Evolutionary conservation across 1,140 invertebrate genomes (phyloP).

Genomic region (Holcopasites calliopsidis): DNA sequence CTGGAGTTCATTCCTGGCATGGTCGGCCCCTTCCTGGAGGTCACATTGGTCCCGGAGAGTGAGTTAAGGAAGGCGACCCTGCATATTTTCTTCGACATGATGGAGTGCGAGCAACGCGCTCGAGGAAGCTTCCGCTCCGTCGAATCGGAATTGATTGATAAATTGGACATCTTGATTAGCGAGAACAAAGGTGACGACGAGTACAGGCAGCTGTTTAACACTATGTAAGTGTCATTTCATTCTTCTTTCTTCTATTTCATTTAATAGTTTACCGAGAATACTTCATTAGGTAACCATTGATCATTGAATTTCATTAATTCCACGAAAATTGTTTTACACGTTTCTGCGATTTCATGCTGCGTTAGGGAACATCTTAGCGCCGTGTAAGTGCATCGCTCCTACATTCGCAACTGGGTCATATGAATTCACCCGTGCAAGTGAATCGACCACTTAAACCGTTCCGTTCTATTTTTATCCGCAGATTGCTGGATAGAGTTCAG

Average conservation of each 20-base stretch:
- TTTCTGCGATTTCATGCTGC: conserved; percentile 74
- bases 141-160: conserved; percentile 95
- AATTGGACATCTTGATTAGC: conserved; percentile 94
- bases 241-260: not conserved
- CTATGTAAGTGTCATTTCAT: conserved; percentile 88
- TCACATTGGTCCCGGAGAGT: conserved; percentile 93
- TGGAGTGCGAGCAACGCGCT: conserved; percentile 93
- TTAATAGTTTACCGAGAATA: no score
- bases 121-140: conserved; percentile 93
- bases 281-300: no score
- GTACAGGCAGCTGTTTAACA: conserved; percentile 94
- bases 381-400: conserved; percentile 86
- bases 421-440: no score
- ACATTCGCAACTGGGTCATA: not conserved
- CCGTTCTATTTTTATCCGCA: conserved; percentile 73
- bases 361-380: conserved; percentile 94
- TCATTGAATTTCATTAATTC: not conserved
- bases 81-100: conserved; percentile 98
- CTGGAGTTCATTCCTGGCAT: conserved; percentile 95
- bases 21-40: conserved; percentile 96
- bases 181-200: conserved; percentile 97
- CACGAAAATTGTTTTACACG: not conserved
- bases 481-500: conserved; percentile 92
- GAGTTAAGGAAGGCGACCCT: conserved; percentile 94
- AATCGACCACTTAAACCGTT: not conserved